Percentiles rank a stretch among this genome's conserved stretches.
Conservation (phyloP, 1,140 invertebrate genomes). For the Euglossa dilemma region DNA sequence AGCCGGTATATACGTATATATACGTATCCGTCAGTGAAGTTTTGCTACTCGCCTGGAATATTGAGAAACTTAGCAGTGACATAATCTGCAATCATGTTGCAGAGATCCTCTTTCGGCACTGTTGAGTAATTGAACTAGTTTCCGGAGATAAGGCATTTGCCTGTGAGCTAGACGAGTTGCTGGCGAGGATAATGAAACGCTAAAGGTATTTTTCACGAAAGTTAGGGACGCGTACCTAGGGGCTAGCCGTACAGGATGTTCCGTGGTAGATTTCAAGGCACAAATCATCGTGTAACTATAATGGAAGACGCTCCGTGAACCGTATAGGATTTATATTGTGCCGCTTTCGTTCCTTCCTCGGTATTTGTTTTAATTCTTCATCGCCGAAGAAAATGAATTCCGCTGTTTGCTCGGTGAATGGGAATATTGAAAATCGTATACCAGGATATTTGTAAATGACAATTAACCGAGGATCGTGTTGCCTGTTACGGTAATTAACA, state of each 20-base stretch:
- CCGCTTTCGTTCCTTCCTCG: not conserved
- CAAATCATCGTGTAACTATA: not conserved
- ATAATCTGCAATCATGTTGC: slow-evolving; percentile 36
- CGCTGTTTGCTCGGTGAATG: no score
- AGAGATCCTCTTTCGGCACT: slow-evolving; percentile 56
- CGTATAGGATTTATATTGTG: not conserved
- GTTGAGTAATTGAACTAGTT: slow-evolving; percentile 75
- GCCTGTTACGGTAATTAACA: no score
- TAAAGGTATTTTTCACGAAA: slow-evolving; percentile 62
- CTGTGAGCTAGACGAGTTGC: slow-evolving; percentile 47
- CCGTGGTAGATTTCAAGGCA: not conserved
- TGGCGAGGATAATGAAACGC: slow-evolving; percentile 72
- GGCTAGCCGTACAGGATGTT: not conserved
- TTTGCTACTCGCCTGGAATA: slow-evolving; percentile 23
- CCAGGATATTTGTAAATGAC: no score
- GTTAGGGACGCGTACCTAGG: slow-evolving; percentile 11
- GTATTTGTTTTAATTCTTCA: no score
- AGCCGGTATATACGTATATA: not conserved
- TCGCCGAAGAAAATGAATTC: not conserved
- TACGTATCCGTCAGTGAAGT: slow-evolving; percentile 42
- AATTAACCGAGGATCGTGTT: no score
- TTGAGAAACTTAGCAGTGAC: slow-evolving; percentile 47
- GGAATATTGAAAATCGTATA: no score
- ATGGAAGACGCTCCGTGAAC: not conserved
- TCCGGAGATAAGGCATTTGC: slow-evolving; percentile 69